Percentiles rank a stretch among this genome's conserved stretches.
These are phyloP conservation scores for Catagonus wagneri DNA, from an alignment of 2,113 vertebrate genomes.

Conservation along the genomic window DNA sequence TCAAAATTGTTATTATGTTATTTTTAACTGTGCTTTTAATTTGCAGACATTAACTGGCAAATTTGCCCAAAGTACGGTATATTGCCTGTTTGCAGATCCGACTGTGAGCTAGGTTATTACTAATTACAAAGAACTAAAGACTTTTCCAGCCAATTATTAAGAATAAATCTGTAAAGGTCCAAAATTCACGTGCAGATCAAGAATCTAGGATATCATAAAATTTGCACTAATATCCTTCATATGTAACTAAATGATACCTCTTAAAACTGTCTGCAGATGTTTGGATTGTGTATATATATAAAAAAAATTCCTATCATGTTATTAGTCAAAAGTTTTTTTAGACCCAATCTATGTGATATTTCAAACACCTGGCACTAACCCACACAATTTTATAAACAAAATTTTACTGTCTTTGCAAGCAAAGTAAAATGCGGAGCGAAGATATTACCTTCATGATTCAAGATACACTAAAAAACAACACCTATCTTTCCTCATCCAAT, in stretches of 20 bases:
- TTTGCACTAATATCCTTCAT: not conserved
- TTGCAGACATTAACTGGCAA: constrained; percentile 47
- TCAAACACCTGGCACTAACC: not conserved
- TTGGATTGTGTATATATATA: not conserved
- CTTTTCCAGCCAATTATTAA: not conserved
- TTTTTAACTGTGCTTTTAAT: constrained; percentile 62
- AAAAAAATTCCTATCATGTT: not conserved
- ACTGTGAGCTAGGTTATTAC: not conserved
- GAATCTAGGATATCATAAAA: not conserved
- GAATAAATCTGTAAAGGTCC: not conserved
- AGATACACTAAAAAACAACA: not conserved
- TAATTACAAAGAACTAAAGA: constrained; percentile 33
- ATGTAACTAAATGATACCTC: not conserved
- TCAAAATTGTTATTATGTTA: constrained; percentile 43
- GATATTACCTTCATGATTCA: not conserved
- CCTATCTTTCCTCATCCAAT: not conserved
- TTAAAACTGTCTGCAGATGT: not conserved
- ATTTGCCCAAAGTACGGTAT: not conserved
- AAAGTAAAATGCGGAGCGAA: not conserved
- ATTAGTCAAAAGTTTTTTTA: not conserved
- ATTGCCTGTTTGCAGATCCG: constrained; percentile 1
- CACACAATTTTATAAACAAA: not conserved
- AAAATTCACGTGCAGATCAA: not conserved
- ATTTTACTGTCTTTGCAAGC: not conserved
- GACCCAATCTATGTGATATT: not conserved